These are phyloP conservation scores for Takifugu flavidus DNA, from an alignment of 2,113 vertebrate genomes.

Conservation along the genomic window DNA sequence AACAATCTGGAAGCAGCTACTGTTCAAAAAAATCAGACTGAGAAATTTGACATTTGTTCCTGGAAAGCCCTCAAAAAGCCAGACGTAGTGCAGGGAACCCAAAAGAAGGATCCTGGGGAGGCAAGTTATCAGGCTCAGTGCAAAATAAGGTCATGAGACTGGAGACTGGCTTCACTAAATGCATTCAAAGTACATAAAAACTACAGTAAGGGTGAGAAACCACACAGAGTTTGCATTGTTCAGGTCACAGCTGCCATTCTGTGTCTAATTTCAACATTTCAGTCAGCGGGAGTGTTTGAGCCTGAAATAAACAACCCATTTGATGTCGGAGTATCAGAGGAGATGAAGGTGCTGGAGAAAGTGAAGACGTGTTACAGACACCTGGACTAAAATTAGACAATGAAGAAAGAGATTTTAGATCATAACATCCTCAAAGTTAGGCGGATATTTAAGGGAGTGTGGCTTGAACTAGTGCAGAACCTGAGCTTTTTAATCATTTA, in stretches of 20 bases:
- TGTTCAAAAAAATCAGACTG: too few species aligned
- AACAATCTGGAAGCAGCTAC: too few species aligned
- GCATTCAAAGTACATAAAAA: too few species aligned
- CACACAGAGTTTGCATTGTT: constrained; percentile 11
- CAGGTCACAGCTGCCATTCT: neutral
- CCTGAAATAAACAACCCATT: constrained; percentile 19
- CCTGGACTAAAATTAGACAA: constrained; percentile 16
- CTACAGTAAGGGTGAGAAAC: too few species aligned
- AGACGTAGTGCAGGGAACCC: too few species aligned
- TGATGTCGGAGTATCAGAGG: constrained; percentile 6
- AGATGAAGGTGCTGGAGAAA: neutral
- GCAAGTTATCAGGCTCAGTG: too few species aligned
- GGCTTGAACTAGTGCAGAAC: neutral
- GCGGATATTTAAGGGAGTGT: neutral
- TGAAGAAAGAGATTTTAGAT: neutral
- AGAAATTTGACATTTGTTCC: too few species aligned
- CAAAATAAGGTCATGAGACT: too few species aligned
- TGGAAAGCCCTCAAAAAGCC: too few species aligned
- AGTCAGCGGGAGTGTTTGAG: neutral
- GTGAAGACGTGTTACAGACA: neutral
- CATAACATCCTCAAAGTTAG: neutral
- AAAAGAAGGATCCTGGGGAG: too few species aligned
- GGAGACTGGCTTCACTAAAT: too few species aligned
- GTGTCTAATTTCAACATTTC: neutral
- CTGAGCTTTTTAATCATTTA: neutral